phyloP scores from a whole-genome alignment of 2,113 vertebrate species.

The Neogale vison region DNA sequence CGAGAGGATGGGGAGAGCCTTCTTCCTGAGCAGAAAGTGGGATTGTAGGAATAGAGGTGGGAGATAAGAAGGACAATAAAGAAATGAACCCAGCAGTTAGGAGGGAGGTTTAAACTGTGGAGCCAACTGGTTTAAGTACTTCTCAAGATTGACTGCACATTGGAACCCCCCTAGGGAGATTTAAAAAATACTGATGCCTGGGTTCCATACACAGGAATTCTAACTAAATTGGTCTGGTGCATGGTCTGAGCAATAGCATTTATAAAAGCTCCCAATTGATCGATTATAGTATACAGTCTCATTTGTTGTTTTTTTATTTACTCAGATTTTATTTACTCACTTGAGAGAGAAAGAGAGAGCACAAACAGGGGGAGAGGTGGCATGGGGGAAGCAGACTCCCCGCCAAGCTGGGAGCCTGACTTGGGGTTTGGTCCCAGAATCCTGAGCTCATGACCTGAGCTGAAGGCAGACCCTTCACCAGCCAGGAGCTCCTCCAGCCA shows the following conservation, averaged over 20 bases:
- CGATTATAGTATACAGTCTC: background rate
- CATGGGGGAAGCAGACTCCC: too few species aligned
- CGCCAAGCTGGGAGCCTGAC: too few species aligned
- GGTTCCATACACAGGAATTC: background rate
- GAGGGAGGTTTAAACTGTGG: background rate
- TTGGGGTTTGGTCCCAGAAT: too few species aligned
- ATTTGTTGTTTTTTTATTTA: background rate
- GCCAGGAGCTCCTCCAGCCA: background rate
- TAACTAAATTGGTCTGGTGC: background rate
- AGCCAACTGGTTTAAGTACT: background rate
- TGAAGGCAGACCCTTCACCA: too few species aligned
- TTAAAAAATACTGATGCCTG: background rate
- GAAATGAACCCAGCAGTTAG: background rate
- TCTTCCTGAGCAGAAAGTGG: background rate
- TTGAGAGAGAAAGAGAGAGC: too few species aligned
- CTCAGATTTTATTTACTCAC: too few species aligned
- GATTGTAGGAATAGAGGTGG: background rate
- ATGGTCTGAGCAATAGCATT: background rate
- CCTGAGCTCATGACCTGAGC: too few species aligned
- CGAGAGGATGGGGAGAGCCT: background rate
- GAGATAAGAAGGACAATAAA: background rate
- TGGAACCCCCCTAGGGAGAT: background rate
- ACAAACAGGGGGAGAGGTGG: too few species aligned
- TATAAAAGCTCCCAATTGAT: background rate
- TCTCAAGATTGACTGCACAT: background rate